These are phyloP conservation scores for Hydroisotoma schaefferi DNA, from an alignment of 2,888 invertebrate species.

Conservation along the genomic window DNA sequence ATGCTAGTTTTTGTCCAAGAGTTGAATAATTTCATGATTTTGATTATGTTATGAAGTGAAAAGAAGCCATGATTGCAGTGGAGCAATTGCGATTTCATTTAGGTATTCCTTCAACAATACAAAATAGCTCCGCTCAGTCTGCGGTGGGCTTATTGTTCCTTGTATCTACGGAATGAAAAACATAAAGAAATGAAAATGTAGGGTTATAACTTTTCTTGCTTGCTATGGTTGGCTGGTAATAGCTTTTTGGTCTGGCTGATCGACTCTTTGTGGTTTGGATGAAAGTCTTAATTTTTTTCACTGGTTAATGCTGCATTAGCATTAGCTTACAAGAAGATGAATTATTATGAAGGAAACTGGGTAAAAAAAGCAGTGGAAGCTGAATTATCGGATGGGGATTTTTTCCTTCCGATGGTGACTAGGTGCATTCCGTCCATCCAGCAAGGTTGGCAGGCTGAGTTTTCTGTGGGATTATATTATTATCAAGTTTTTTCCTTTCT, in stretches of 20 bases:
- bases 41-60: slow-evolving; percentile 3
- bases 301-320: background rate
- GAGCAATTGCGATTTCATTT: slow-evolving; percentile 7
- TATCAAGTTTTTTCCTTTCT: too few species aligned
- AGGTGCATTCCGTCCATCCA: background rate
- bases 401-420: background rate
- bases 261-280: slow-evolving; percentile 1
- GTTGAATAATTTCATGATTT: too few species aligned
- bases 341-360: background rate
- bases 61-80: slow-evolving; percentile 7
- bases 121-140: background rate
- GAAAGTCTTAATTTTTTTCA: background rate
- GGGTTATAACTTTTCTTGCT: background rate
- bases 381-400: slow-evolving; percentile 1
- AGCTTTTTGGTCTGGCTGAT: too few species aligned
- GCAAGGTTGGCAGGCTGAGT: too few species aligned
- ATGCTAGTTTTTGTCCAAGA: too few species aligned
- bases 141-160: background rate
- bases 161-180: too few species aligned
- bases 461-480: too few species aligned
- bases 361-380: background rate
- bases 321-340: background rate
- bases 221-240: background rate
- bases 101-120: background rate
- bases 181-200: too few species aligned